A percentile compares a stretch with the other conserved stretches of the same genome.
These are phyloP conservation scores for Scrobipalpa atriplicella DNA, from an alignment of 2,888 invertebrate genomes.

Conservation along the genomic window DNA sequence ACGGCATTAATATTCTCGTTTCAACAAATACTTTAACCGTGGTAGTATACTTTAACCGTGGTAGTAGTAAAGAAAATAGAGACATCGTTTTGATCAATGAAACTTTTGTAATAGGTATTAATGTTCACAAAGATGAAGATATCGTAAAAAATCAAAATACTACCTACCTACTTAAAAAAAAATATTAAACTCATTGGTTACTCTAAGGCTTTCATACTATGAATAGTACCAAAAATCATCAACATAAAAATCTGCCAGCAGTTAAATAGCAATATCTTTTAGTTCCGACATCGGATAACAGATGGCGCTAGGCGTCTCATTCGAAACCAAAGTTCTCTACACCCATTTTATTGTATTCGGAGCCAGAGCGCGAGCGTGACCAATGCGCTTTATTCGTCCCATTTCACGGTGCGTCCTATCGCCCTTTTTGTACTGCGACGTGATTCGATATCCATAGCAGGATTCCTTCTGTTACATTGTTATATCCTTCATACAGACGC, in stretches of 20 bases:
- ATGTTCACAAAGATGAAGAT: too few species aligned
- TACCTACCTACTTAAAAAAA: too few species aligned
- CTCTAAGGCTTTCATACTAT: too few species aligned
- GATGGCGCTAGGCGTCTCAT: slow-evolving; percentile 56
- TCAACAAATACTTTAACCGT: too few species aligned
- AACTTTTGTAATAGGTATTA: too few species aligned
- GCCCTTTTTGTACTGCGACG: slow-evolving; percentile 15
- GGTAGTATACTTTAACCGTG: too few species aligned
- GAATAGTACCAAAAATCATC: neutral
- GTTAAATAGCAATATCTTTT: neutral
- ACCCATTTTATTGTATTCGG: slow-evolving; percentile 27
- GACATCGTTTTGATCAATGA: too few species aligned
- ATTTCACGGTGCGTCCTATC: slow-evolving; percentile 29
- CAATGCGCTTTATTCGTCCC: slow-evolving; percentile 39
- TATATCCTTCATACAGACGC: neutral
- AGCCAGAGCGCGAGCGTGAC: slow-evolving; percentile 31
- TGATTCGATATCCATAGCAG: slow-evolving; percentile 9
- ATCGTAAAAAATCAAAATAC: too few species aligned
- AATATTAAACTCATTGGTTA: too few species aligned
- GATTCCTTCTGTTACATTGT: slow-evolving; percentile 18
- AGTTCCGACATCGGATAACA: slow-evolving; percentile 41
- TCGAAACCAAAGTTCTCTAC: slow-evolving; percentile 34
- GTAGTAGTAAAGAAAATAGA: too few species aligned
- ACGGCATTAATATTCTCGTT: too few species aligned
- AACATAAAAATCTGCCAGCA: neutral